phyloP scores from a whole-genome alignment of 2,113 vertebrate species.

The Mellivora capensis region DNA sequence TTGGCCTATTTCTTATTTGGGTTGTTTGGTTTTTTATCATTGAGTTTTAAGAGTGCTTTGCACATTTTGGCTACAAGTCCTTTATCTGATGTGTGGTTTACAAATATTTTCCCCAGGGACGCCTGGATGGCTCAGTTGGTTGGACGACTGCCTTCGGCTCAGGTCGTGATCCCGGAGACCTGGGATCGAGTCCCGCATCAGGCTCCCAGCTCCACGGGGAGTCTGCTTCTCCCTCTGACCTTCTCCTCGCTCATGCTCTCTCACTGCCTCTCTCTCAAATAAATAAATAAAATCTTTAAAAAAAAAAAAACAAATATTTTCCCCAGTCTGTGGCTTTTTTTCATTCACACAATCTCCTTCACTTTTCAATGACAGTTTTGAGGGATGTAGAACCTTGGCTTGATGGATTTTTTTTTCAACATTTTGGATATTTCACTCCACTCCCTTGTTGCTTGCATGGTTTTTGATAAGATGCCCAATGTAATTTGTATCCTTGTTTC shows the following conservation, averaged over 20 bases:
- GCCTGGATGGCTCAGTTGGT: too few species aligned
- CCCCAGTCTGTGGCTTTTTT: neutral
- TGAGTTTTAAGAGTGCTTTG: slow-evolving; percentile 2
- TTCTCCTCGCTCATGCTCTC: too few species aligned
- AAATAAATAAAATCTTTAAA: too few species aligned
- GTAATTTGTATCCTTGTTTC: neutral
- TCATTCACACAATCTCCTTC: neutral
- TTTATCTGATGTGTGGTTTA: neutral
- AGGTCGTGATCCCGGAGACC: too few species aligned
- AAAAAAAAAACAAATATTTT: neutral
- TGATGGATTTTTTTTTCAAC: neutral
- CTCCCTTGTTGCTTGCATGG: neutral
- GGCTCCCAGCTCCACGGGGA: too few species aligned
- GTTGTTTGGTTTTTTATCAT: neutral
- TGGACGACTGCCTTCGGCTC: too few species aligned
- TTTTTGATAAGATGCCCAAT: neutral
- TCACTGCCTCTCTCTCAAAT: too few species aligned
- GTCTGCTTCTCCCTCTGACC: too few species aligned
- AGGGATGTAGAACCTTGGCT: neutral
- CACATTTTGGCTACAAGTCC: neutral
- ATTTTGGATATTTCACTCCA: neutral
- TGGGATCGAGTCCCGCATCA: too few species aligned
- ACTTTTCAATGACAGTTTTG: neutral
- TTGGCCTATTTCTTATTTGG: neutral
- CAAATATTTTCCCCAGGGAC: neutral